Evolutionary conservation across 2,888 invertebrate species (phyloP).

Genomic region (Dasysyrphus tricinctus): DNA sequence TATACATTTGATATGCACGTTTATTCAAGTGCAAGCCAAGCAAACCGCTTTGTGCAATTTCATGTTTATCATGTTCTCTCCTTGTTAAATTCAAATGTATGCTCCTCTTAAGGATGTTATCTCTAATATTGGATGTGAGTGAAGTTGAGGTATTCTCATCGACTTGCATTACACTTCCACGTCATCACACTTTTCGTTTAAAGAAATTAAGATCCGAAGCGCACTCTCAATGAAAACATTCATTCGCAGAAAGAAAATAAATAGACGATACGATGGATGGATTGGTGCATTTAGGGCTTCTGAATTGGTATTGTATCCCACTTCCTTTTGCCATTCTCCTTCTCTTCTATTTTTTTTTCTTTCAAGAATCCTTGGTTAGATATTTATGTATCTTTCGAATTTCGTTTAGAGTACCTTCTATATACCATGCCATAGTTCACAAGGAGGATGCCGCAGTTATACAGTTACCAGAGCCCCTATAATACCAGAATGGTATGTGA

Average conservation of each 20-base stretch:
- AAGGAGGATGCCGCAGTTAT: not conserved
- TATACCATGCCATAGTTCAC: not conserved
- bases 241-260: slow-evolving; percentile 30
- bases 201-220: slow-evolving; percentile 19
- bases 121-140: slow-evolving; percentile 11
- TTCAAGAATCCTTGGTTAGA: not conserved
- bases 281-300: slow-evolving; percentile 54
- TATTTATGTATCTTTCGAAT: slow-evolving; percentile 28
- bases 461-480: not conserved
- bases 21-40: slow-evolving; percentile 54
- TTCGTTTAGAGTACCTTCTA: not conserved
- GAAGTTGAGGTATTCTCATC: not conserved
- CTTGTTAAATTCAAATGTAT: slow-evolving; percentile 50
- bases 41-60: slow-evolving; percentile 53
- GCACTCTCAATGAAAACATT: slow-evolving; percentile 18
- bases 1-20: slow-evolving; percentile 12
- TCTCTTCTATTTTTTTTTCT: not conserved
- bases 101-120: slow-evolving; percentile 7
- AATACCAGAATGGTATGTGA: not conserved
- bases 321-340: not conserved
- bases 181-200: slow-evolving; percentile 19
- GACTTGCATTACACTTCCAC: not conserved
- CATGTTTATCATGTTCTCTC: slow-evolving; percentile 57
- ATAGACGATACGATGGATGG: slow-evolving; percentile 42
- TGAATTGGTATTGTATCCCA: slow-evolving; percentile 25